Base-by-base conservation (phyloP, 2,888 invertebrate species). In the Spicauda simplicius region DNA sequence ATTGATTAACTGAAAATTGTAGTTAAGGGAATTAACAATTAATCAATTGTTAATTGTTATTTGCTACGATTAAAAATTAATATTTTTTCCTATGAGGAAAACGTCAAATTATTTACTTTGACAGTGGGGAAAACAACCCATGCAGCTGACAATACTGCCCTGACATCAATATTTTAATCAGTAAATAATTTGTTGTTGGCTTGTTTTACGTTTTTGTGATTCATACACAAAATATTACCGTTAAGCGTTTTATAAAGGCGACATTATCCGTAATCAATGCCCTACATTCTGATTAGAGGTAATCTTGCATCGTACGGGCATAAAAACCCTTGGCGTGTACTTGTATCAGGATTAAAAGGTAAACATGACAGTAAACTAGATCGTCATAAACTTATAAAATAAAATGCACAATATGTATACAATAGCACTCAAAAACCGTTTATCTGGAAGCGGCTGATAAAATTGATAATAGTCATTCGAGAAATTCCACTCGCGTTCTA, bases 211-310 rank as follows among this genome's bases (percentile, higher is more conserved):
- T 33, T 14, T 45, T 12, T 45, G 45, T 45, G 45, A 45, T 45
- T 45, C 14, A 45, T 45, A 14, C 4, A 45, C 3, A 45, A 45
- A 10, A 45, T 45, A 12, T 14, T n/a, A 12, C 45, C n/a, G 45
- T 45, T 45, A 45, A 45, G n/a, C 18, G 18, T 45, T 56, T 30
- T 45, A 45, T 56, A 63, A 63, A 57, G 68, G 67, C n/a, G 30
- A 64, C 57, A 69, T 25, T 72, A 77, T 82, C 89, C 83, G 91
- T 93, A 86, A 88, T 93, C 92, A 93, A 97, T 97, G 97, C 97
- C 97, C 94, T 97, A 97, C 95, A 97, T 97, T 94, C 94, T 97
- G 94, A 96, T 97, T 83, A 95, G 97, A 88, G 97, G 97, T 91
- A 97, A 97, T 94, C 94, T 97, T 84, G 97, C 97, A 88, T 97